phyloP scores from a whole-genome alignment of 2,888 invertebrate genomes.

The Creontiades dilutus region DNA sequence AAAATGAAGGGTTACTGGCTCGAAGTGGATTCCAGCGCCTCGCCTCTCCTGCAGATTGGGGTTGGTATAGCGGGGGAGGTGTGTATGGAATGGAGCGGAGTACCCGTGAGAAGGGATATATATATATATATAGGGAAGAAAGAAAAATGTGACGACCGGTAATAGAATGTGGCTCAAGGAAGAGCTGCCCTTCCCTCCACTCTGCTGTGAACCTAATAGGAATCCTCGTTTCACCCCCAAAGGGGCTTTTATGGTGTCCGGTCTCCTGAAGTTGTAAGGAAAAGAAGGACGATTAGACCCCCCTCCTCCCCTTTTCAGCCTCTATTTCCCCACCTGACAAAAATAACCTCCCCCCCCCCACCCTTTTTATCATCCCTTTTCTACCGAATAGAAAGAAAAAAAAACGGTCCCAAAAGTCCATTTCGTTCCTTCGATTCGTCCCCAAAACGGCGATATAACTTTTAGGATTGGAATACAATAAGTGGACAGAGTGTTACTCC shows the following conservation, averaged over 20 bases:
- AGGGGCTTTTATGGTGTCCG: slow-evolving; percentile 30
- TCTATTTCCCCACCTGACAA: background rate
- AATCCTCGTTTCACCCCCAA: slow-evolving; percentile 38
- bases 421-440: background rate
- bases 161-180: slow-evolving; percentile 52
- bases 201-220: slow-evolving; percentile 32
- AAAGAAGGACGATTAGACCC: slow-evolving; percentile 12
- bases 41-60: too few relatives aligned
- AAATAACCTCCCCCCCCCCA: background rate
- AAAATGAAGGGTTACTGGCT: too few relatives aligned
- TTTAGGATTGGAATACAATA: slow-evolving; percentile 1
- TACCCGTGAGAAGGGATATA: background rate
- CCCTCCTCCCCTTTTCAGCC: background rate
- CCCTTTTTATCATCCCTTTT: too few relatives aligned
- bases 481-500: background rate
- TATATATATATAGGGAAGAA: background rate
- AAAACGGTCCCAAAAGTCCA: background rate
- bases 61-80: background rate
- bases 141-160: slow-evolving; percentile 47
- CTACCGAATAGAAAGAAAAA: background rate
- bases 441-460: slow-evolving; percentile 3
- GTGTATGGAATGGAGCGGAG: background rate
- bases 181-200: background rate
- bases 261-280: background rate
- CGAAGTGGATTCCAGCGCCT: too few relatives aligned